Evolutionary conservation across 23 tunicate species (phyloP).

Genomic region (Phallusia fumigata): DNA sequence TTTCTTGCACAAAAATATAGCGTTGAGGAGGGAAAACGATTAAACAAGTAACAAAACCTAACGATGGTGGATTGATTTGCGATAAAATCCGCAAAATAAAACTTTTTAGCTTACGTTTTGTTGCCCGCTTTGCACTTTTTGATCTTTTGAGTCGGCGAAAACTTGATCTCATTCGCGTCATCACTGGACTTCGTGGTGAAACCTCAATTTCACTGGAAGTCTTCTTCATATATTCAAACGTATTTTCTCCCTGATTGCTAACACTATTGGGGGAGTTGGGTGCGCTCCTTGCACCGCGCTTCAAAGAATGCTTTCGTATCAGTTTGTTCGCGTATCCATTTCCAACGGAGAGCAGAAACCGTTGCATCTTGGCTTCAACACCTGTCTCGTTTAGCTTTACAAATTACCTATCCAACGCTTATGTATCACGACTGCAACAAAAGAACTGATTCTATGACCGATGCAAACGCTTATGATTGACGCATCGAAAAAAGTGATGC

Average conservation of each 20-base stretch:
- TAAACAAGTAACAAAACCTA: too few relatives aligned
- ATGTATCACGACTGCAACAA: background rate
- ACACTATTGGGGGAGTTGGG: background rate
- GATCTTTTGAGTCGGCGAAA: constrained; percentile 16
- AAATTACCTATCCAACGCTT: background rate
- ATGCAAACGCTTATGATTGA: background rate
- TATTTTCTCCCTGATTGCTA: background rate
- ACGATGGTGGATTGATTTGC: too few relatives aligned
- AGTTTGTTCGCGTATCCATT: constrained; percentile 7
- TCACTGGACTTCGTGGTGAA: background rate
- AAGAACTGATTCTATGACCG: background rate
- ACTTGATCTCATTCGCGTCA: constrained; percentile 25
- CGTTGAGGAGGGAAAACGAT: too few relatives aligned
- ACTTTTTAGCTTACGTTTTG: background rate
- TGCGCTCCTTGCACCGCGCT: constrained; percentile 8
- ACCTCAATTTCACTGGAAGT: constrained; percentile 7
- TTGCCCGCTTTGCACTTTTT: constrained; percentile 25
- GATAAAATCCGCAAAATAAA: background rate
- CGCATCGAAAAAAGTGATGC: background rate
- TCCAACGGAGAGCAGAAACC: background rate
- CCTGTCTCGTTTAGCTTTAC: background rate
- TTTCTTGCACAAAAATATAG: too few relatives aligned
- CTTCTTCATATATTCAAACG: background rate
- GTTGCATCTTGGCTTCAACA: background rate
- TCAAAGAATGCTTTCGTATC: background rate